Evolutionary conservation across 2,113 vertebrate species (phyloP), one percentile per base, ranked within the genome.

Genomic region (Equus quagga): DNA sequence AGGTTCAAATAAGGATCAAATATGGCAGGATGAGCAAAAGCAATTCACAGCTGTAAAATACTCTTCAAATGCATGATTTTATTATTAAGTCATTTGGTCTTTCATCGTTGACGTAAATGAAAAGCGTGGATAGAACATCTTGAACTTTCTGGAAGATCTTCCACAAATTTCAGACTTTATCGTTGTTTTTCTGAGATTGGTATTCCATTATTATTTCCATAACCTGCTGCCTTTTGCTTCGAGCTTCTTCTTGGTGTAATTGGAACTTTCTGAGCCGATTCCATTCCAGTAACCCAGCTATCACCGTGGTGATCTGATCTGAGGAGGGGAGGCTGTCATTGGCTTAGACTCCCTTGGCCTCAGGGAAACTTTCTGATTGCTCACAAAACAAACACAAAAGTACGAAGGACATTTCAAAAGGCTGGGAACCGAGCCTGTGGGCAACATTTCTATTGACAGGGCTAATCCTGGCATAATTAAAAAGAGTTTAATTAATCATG

Each of bases 391-490:
- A 96, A 91, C 69, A 86, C 26, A 44, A n/a, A 97, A 92, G 72
- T 82, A 96, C 84, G 94, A 93, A 95, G 70, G 49, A 93, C 92
- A 96, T 82, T 95, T 95, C 88, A 94, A 83, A 96, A 70, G 80
- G 4, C 94, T 97, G 82, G 23, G 28, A 96, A 89, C 17, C 0
- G 2, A 96, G 76, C 76, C 87, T 96, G 4, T 89, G 44, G 60
- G 93, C 67, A 94, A 15, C 62, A 83, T 85, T 97, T 94, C 93
- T 93, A 96, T 70, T 88, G 91, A 94, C 85, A 94, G 84, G 80
- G 88, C 67, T 97, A 97, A 89, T 98, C 95, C 94, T 95, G 96
- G 44, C 60, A 96, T 97, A 93, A 96, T 97, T 93, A 17, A 93
- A 96, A 95, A 91, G 33, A 64, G 72, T 92, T 98, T 92, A 87